A percentile compares a stretch with the other conserved stretches of the same genome.
phyloP scores from a whole-genome alignment of 2,797 vertebrate genomes.

The Sardinella longiceps region DNA sequence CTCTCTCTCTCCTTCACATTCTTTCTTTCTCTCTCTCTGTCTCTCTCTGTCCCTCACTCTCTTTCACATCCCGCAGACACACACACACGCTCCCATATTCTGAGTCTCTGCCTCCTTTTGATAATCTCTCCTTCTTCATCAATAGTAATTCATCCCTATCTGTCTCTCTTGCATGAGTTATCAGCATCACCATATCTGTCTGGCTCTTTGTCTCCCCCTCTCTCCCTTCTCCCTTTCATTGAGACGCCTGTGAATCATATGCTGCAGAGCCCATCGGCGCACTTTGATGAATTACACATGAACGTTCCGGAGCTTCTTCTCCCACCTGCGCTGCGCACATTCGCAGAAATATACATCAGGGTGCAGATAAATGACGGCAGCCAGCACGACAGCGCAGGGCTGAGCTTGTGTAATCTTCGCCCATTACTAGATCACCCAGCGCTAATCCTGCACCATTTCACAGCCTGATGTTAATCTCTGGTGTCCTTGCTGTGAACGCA shows the following conservation, averaged over 20 bases:
- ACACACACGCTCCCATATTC: not conserved
- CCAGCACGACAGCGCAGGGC: not conserved
- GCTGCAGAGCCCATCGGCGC: not conserved
- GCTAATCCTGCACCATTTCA: slow-evolving; percentile 6
- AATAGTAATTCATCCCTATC: not conserved
- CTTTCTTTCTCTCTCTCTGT: not conserved
- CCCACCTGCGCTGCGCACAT: not conserved
- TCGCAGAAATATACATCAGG: not conserved
- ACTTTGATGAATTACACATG: slow-evolving; percentile 19
- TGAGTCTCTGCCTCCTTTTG: not conserved
- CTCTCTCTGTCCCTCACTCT: not conserved
- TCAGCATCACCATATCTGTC: slow-evolving; percentile 6
- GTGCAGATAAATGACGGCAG: not conserved
- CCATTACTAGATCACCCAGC: not conserved
- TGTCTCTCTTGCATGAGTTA: not conserved
- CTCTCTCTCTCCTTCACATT: too few relatives aligned
- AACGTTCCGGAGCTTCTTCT: not conserved
- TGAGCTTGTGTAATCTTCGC: not conserved
- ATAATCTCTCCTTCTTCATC: slow-evolving; percentile 1
- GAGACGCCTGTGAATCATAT: not conserved
- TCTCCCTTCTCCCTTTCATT: not conserved
- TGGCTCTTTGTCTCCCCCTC: not conserved
- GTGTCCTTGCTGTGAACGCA: not conserved
- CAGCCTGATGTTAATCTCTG: slow-evolving; percentile 19
- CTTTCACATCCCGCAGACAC: not conserved